Base-by-base conservation (phyloP, 2,797 vertebrate genomes). In the Todus mexicanus region DNA sequence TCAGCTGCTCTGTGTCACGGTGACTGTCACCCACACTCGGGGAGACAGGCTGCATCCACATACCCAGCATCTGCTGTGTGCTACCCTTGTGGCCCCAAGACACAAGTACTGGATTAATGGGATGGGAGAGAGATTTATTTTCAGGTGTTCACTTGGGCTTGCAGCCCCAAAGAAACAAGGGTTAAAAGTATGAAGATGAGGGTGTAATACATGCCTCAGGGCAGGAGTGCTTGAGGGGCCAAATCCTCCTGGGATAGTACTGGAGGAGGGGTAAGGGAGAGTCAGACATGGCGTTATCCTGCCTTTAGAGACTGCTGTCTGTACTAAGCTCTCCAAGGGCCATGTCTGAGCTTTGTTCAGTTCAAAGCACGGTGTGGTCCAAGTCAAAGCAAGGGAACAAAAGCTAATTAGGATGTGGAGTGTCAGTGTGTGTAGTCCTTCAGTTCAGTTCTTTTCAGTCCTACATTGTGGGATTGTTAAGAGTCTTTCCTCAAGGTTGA, bases 1-100 rank as follows among this genome's bases (percentile, higher is more conserved):
- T 51, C 35, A 64, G 17, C 15, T 1, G 1, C n/a, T 37, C 65
- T 1, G 7, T 48, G 33, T 6, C 35, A 50, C 2, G 0, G 22
- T 33, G 35, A 8, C 33, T 59, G 42, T 25, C 33, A 57, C 42
- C 27, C 29, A 18, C 31, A 5, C 21, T 35, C 53, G 37, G 48
- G 23, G 6, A 76, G 12, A 64, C 20, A 76, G 51, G 9, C 37
- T 38, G 23, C 23, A 51, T n/a, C 18, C 42, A 10, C 6, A 63
- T 19, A 5, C 43, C 19, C 33, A 57, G 18, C 9, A 29, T 42
- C 42, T 60, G 40, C 25, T 29, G 2, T 26, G 27, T 23, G n/a
- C n/a, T 7, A 3, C 4, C 9, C 7, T 31, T 15, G 11, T 10
- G 16, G 4, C 11, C 33, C 23, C 26, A 50, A 45, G 14, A 54